Evolutionary conservation across 2,888 invertebrate species (phyloP), one percentile per base, ranked within the genome.

Genomic region (Parnassius orleans): DNA sequence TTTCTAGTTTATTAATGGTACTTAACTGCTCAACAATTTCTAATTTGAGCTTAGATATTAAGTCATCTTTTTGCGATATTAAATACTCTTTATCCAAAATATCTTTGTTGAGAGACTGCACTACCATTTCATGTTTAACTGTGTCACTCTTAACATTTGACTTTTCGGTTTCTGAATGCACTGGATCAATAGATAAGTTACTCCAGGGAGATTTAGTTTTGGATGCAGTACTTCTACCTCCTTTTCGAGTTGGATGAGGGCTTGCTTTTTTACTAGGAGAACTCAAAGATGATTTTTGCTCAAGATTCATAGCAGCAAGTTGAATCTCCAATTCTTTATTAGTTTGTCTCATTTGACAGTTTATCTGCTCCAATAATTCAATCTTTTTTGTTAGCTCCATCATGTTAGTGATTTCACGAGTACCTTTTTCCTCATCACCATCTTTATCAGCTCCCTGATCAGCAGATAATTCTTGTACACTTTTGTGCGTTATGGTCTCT

Each of bases 341-440:
- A 50, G 92, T 87, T 69, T 88, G 86, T 67, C 92, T 86, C 43
- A 94, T 90, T 72, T 92, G 86, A 65, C 86, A 90, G 66, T 94
- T 88, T 11, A 90, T 75, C 75, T 92, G 89, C 70, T 92, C 88
- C 44, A 94, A 79, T 61, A 88, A 76, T 69, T 93, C 92, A 59
- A 94, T 81, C 71, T 93, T 82, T 73, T 90, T 87, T 10, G 86
- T 83, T 52, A 92, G 72, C 68, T 91, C 87, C 60, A 76, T 78
- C 88, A 91, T 89, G 66, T 83, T 80, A 44, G 81, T 71, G 68
- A 90, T 87, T 76, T 92, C 90, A 54, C 93, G 79, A 68, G 88
- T 90, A n/a, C 93, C 92, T 69, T 93, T 94, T 76, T 95, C 94
- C 74, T 92, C 90, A 71, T 92, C 92, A 73, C 90, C 79, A 58